Conservation (phyloP, 2,888 invertebrate species). For the Omphaloscelis lunosa region DNA sequence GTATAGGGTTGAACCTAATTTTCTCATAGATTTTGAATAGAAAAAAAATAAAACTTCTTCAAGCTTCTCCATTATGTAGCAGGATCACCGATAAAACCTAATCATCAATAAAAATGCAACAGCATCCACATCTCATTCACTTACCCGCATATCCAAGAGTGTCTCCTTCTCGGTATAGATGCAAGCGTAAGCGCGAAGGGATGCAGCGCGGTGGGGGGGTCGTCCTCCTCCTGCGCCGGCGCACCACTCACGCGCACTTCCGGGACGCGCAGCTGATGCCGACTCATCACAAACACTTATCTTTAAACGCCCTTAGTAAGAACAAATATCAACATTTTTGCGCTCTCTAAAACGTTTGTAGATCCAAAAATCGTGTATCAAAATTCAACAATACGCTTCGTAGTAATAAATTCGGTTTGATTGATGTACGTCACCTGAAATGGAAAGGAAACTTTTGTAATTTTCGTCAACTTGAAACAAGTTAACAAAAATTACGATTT, state of each 20-base stretch:
- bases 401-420: constrained; percentile 67
- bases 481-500: constrained; percentile 53
- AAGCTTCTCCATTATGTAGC: neutral
- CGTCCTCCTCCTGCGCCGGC: constrained; percentile 86
- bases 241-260: constrained; percentile 92
- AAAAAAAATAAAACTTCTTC: neutral
- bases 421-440: constrained; percentile 67
- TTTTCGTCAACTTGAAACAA: constrained; percentile 51
- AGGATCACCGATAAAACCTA: neutral
- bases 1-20: neutral
- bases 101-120: constrained; percentile 1
- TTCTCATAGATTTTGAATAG: neutral
- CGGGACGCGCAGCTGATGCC: constrained; percentile 92
- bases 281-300: constrained; percentile 89
- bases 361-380: constrained; percentile 63
- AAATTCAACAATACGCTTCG: constrained; percentile 62
- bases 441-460: constrained; percentile 43
- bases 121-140: constrained; percentile 69
- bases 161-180: constrained; percentile 91
- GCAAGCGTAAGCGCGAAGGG: constrained; percentile 89
- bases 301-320: constrained; percentile 59
- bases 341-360: constrained; percentile 52
- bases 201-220: constrained; percentile 83
- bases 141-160: constrained; percentile 95
- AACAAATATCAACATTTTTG: constrained; percentile 59